phyloP scores from a whole-genome alignment of 2,113 vertebrate species.

The Chascanopsetta lugubris region DNA sequence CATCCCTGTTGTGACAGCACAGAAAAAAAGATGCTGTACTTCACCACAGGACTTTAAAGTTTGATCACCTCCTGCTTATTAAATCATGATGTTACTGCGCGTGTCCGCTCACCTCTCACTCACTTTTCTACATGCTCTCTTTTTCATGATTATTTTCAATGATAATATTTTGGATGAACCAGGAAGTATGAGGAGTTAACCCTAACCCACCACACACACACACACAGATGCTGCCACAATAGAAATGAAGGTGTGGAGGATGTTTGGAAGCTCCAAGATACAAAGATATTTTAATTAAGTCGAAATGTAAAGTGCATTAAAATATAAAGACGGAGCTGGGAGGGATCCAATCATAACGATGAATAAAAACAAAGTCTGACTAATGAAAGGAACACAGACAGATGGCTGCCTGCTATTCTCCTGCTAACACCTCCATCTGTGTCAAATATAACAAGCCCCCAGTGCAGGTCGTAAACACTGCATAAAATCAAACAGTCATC shows the following conservation, averaged over 20 bases:
- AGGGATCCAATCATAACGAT: conserved; percentile 12
- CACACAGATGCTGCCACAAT: conserved; percentile 28
- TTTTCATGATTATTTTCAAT: no score
- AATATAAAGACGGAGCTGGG: neutral
- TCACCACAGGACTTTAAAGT: conserved; percentile 9
- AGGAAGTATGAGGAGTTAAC: no score
- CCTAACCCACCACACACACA: neutral
- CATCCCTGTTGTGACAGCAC: conserved; percentile 31
- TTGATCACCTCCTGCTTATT: conserved; percentile 37
- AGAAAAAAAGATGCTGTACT: conserved; percentile 34
- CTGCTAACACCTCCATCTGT: conserved; percentile 56
- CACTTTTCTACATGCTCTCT: conserved; percentile 15
- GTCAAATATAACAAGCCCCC: conserved; percentile 69
- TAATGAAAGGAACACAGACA: conserved; percentile 31
- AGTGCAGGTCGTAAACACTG: conserved; percentile 62
- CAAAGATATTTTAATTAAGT: neutral
- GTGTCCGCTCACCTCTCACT: neutral
- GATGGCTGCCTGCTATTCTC: conserved; percentile 64
- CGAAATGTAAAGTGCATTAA: neutral
- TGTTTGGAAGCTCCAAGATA: neutral
- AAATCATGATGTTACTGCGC: conserved; percentile 45
- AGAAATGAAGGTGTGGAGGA: neutral
- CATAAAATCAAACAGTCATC: conserved; percentile 67
- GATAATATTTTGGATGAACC: no score
- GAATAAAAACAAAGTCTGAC: conserved; percentile 22